Evolutionary conservation across 2,797 vertebrate genomes (phyloP), one percentile per base, ranked within the genome.

Genomic region (Pseudochaenichthys georgianus): DNA sequence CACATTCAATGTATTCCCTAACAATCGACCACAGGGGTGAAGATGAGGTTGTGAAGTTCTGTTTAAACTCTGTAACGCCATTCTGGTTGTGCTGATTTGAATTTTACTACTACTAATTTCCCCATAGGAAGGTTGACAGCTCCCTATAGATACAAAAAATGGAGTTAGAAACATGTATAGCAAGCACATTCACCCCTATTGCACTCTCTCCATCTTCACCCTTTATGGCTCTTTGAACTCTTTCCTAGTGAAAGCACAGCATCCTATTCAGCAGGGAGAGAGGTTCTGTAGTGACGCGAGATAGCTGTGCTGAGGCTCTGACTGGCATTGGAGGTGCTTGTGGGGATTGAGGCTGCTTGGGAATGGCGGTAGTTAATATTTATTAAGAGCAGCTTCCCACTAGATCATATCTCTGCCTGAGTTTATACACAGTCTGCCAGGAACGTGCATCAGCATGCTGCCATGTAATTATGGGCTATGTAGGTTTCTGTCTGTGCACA

Each of bases 321-420:
- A 82, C 88, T 90, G 88, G 88, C 80, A 83, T 78, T 87, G 89
- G 89, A 89, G 89, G 85, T 90, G 89, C 92, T 93, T 89, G 81
- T 90, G 92, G 90, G 93, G 91, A 94, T 93, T 90, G 90, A 84
- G 88, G 88, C 89, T 92, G 92, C 92, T 92, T 91, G 91, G 94
- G 90, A 93, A 93, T 93, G 90, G 89, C 80, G 83, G 94, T 93
- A 90, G 90, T 95, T 95, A 94, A 94, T 95, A 94, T 95, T 95
- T 95, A 94, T 95, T 95, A 94, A 94, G 92, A 92, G 90, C 87
- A 87, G 87, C 88, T 91, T 86, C 92, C 92, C 93, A 89, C 89
- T 90, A 91, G 90, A 95, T 94, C 88, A 91, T 94, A 92, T 95
- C 94, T 90, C 86, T 88, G 84, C 74, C 90, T 82, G 86, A 76